Evolutionary conservation across 2,888 invertebrate genomes (phyloP).

Genomic region (Limenitis camilla): DNA sequence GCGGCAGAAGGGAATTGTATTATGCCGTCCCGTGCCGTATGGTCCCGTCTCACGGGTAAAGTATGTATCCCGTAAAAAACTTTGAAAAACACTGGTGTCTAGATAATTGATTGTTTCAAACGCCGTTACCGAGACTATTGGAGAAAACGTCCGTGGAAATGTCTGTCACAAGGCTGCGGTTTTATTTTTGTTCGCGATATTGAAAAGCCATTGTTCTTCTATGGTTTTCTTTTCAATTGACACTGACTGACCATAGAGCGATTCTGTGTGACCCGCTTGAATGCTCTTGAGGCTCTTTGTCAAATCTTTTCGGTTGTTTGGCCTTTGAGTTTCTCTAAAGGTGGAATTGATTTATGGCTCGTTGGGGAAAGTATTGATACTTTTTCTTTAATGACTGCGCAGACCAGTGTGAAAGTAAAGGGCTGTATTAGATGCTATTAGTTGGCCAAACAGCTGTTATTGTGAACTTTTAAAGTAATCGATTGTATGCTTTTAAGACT

Average conservation of each 20-base stretch:
- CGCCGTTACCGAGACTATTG: conserved; percentile 31
- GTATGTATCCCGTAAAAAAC: no score
- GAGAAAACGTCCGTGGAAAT: conserved; percentile 38
- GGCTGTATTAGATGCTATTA: no score
- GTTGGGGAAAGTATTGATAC: neutral
- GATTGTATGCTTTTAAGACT: no score
- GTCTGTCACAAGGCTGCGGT: conserved; percentile 23
- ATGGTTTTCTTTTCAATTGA: conserved; percentile 19
- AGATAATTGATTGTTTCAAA: conserved; percentile 57
- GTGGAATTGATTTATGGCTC: neutral
- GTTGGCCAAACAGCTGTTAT: no score
- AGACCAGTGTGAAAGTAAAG: no score
- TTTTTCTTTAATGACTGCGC: neutral
- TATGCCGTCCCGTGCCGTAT: no score
- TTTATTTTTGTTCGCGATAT: conserved; percentile 29
- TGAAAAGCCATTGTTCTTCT: conserved; percentile 26
- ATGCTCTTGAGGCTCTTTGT: conserved; percentile 21
- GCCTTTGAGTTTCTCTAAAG: conserved; percentile 5
- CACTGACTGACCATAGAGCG: conserved; percentile 16
- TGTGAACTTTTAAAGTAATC: no score
- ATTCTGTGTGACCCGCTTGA: conserved; percentile 20
- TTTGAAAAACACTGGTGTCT: no score
- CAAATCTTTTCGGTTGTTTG: conserved; percentile 15
- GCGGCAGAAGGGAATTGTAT: no score
- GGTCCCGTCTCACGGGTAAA: no score